Evolutionary conservation across 2,113 vertebrate species (phyloP).

Genomic region (Takifugu bimaculatus): DNA sequence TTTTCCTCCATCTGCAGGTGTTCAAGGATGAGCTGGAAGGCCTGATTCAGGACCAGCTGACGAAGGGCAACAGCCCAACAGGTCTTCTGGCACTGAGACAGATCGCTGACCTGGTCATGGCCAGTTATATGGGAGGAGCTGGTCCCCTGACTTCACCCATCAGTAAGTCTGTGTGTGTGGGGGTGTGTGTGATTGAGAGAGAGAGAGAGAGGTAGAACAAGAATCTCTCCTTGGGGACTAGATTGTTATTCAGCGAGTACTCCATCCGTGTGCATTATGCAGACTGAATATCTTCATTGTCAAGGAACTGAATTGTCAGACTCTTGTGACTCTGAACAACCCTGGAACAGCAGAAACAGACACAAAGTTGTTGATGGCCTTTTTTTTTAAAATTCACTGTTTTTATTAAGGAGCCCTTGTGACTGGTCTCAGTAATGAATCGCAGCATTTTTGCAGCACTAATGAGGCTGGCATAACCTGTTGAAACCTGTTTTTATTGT

Average conservation of each 20-base stretch:
- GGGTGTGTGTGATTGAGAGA: slow-evolving; percentile 5
- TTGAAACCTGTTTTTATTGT: slow-evolving; percentile 6
- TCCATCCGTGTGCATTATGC: slow-evolving; percentile 33
- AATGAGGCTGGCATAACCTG: slow-evolving; percentile 31
- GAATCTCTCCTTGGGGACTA: slow-evolving; percentile 18
- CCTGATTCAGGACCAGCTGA: slow-evolving; percentile 93
- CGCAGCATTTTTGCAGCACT: slow-evolving; percentile 32
- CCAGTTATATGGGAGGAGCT: slow-evolving; percentile 82
- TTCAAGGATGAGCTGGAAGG: slow-evolving; percentile 96
- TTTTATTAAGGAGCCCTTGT: slow-evolving; percentile 39
- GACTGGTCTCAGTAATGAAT: slow-evolving; percentile 35
- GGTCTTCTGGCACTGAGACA: slow-evolving; percentile 89
- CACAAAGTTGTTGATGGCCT: slow-evolving; percentile 50
- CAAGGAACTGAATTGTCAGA: slow-evolving; percentile 35
- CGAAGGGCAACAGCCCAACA: slow-evolving; percentile 89
- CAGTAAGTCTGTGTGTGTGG: slow-evolving; percentile 52
- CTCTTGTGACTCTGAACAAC: slow-evolving; percentile 55
- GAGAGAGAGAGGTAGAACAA: slow-evolving; percentile 8
- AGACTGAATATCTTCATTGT: slow-evolving; percentile 61
- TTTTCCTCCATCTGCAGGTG: slow-evolving; percentile 77
- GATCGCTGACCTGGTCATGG: slow-evolving; percentile 91
- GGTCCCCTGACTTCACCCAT: slow-evolving; percentile 83
- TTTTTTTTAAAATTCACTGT: slow-evolving; percentile 35
- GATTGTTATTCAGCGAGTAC: slow-evolving; percentile 32
- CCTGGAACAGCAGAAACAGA: slow-evolving; percentile 43